Evolutionary conservation across 2,113 vertebrate species (phyloP), one percentile per base, ranked within the genome.

Genomic region (Accipiter virgatus): DNA sequence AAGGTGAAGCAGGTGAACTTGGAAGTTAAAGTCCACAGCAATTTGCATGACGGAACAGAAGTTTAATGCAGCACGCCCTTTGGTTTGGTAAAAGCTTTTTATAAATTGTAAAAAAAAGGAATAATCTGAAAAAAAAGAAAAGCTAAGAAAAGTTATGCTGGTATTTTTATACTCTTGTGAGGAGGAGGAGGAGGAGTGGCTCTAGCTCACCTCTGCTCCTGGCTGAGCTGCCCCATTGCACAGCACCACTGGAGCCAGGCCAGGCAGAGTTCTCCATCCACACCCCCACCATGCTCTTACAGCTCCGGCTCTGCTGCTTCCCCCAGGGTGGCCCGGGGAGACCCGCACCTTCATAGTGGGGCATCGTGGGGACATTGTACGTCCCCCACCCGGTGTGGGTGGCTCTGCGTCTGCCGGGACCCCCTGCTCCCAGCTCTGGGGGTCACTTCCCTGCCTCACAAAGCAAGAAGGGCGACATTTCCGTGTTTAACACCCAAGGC

Each of bases 21-120:
- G 96, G 99, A 99, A 95, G 98, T 99, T 97, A 99, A 99, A 97
- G 98, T 99, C 67, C 99, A 99, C 93, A 99, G 99, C 98, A 99
- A 99, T 93, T 97, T 99, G 93, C 98, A 98, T 26, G 99, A 99
- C 0, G 99, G 99, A 82, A 99, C 99, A 0, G 99, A 99, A 97
- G 99, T 99, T 91, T 99, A 98, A 98, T 1, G 17, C 48, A 45
- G 59, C 66, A 36, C 27, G 17, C n/a, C 29, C 94, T 79, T 74
- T 53, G 74, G 97, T 92, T 90, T 81, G 77, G 91, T 93, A 95
- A 97, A 89, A 66, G 93, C 98, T 98, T 99, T 98, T 98, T 98
- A 98, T 98, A 98, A 98, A 98, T 98, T 97, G 63, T 97, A 92
- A 95, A 90, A 74, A 66, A 43, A 25, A 93, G 14, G 47, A 32